Evolutionary conservation across 2,888 invertebrate species (phyloP), one percentile per base, ranked within the genome.

Genomic region (Keiferia lycopersicella): DNA sequence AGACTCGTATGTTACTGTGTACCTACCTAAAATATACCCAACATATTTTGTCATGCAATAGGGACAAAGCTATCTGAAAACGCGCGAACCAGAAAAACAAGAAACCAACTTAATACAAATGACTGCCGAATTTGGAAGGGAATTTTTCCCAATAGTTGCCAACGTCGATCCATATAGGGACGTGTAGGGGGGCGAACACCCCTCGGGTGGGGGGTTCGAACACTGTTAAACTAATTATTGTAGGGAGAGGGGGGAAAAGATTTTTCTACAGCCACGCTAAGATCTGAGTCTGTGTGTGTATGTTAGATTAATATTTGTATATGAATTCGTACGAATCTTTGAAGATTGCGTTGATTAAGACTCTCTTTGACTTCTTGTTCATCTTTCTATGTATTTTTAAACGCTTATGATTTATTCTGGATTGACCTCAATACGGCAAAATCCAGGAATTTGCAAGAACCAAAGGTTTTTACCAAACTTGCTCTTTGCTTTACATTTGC

Each of bases 151-250:
- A 71, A 81, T 82, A 83, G 83, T 81, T 80, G 70, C 70, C 72
- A 65, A 53, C 50, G 41, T 41, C 48, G 50, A 61, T 51, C 50
- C 51, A 60, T 51, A 38, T 45, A 20, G 38, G 30, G 51, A 61
- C 20, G 51, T 61, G 51, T 61, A 39, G 65, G 64, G 66, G 41
- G 57, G 22, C 45, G 1, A 41, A 14, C 20, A 30, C 61, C 63
- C 59, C 64, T 41, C 18, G 41, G 62, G 61, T 50, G 68, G 76
- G 76, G 78, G 68, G 78, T 76, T 76, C 79, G 83, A 82, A 84
- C 82, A 86, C 86, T 86, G 81, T 81, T 81, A 81, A 81, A 81
- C 80, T 81, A 81, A 81, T 81, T 73, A 74, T 74, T 74, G 73
- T 69, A 63, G 67, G 70, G 71, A 74, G 67, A 67, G 69, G 67